Conservation (phyloP, 2,113 vertebrate species). For the Ptilorrhoa leucosticta region DNA sequence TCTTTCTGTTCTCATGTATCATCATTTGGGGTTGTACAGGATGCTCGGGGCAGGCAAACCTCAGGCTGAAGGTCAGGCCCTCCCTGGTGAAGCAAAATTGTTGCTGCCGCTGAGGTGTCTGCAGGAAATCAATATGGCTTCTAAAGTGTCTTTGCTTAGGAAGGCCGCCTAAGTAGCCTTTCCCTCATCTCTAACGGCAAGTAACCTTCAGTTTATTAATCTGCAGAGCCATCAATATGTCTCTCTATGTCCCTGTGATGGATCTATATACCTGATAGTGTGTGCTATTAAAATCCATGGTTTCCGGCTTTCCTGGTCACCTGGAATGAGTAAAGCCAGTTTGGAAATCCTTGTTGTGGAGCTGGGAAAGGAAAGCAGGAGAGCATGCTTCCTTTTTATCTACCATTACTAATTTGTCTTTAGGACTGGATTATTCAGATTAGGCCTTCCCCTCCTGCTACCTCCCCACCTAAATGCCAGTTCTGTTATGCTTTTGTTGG, state of each 20-base stretch:
- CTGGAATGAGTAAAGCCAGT: background rate
- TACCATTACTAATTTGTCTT: background rate
- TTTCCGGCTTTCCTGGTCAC: background rate
- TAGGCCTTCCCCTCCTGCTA: background rate
- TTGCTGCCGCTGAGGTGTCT: background rate
- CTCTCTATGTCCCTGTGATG: background rate
- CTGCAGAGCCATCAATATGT: background rate
- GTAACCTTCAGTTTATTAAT: slow-evolving; percentile 22
- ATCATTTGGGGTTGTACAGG: background rate
- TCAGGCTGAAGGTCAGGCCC: background rate
- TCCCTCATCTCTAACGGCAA: background rate
- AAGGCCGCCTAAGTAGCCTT: background rate
- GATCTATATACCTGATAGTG: background rate
- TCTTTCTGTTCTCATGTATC: background rate
- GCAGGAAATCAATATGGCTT: slow-evolving; percentile 3
- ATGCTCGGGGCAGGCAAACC: background rate
- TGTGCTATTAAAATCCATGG: background rate
- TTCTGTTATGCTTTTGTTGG: background rate
- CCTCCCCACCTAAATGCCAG: background rate
- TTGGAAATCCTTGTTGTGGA: background rate
- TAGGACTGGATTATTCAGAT: background rate
- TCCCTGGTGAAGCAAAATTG: background rate
- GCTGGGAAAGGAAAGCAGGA: background rate
- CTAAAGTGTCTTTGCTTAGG: slow-evolving; percentile 22
- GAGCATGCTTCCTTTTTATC: background rate